phyloP scores from a whole-genome alignment of 2,888 invertebrate genomes.

The Ichneumoninae sp. region DNA sequence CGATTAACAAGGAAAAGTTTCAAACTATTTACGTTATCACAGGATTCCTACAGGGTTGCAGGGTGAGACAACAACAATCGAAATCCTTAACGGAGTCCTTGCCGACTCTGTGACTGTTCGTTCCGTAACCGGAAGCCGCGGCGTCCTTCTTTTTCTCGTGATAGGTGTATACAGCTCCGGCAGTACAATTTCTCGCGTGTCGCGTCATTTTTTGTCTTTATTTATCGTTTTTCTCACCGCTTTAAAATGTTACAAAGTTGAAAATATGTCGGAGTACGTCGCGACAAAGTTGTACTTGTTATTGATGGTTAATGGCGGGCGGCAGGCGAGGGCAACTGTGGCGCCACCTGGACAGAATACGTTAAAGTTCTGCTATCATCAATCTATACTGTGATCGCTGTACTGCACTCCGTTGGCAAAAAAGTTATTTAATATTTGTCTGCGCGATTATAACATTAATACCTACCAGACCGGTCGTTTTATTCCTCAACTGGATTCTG shows the following conservation, averaged over 20 bases:
- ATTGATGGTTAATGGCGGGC: conserved; percentile 3
- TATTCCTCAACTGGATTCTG: conserved; percentile 23
- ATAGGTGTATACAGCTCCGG: conserved; percentile 99
- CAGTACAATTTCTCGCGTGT: conserved; percentile 99
- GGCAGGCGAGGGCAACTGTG: neutral
- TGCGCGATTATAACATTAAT: neutral
- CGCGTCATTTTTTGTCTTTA: conserved; percentile 90
- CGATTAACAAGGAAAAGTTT: conserved; percentile 26
- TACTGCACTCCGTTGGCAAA: neutral
- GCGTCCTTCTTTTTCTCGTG: conserved; percentile 99
- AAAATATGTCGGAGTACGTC: conserved; percentile 4
- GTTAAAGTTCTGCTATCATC: neutral
- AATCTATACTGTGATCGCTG: neutral
- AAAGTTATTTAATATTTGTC: neutral
- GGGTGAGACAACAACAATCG: conserved; percentile 98
- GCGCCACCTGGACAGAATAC: conserved; percentile 11
- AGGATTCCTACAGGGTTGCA: conserved; percentile 98
- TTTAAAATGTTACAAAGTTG: neutral
- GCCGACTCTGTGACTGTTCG: conserved; percentile 93
- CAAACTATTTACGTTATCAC: conserved; percentile 90
- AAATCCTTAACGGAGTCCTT: conserved; percentile 98
- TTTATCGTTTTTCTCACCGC: neutral
- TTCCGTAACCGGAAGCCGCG: conserved; percentile 96
- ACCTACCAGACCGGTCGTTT: neutral
- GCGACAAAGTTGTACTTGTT: neutral